A percentile compares a stretch with the other conserved stretches of the same genome.
phyloP scores from a whole-genome alignment of 2,113 vertebrate genomes.

The Chloropsis cyanopogon region DNA sequence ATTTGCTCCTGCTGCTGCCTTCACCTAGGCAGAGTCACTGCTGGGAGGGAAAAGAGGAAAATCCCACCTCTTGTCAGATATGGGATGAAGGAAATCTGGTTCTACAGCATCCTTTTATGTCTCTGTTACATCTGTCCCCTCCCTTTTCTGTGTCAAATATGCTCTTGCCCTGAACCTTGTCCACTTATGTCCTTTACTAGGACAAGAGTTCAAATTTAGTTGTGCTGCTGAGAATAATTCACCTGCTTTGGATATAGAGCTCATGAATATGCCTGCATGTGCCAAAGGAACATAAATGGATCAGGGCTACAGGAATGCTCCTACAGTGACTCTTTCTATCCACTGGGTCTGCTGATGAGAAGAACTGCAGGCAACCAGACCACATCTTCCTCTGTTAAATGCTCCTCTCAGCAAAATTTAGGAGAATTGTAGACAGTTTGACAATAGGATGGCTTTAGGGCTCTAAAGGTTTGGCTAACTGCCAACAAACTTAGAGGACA shows the following conservation, averaged over 20 bases:
- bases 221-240: not conserved
- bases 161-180: not conserved
- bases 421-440: not conserved
- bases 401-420: not conserved
- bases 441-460: not conserved
- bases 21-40: not conserved
- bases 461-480: not conserved
- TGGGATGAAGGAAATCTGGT: not conserved
- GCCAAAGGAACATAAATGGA: not conserved
- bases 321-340: not conserved
- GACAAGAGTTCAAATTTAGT: not conserved
- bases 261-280: not conserved
- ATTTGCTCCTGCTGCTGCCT: not conserved
- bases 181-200: not conserved
- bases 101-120: not conserved
- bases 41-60: not conserved
- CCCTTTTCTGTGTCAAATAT: not conserved
- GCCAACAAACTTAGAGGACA: not conserved
- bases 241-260: not conserved
- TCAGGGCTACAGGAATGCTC: not conserved
- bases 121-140: not conserved
- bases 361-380: not conserved
- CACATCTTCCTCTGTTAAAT: not conserved
- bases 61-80: not conserved
- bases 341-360: not conserved